Base-by-base conservation (phyloP, 2,797 vertebrate genomes). In the Sebastes matsubarae region DNA sequence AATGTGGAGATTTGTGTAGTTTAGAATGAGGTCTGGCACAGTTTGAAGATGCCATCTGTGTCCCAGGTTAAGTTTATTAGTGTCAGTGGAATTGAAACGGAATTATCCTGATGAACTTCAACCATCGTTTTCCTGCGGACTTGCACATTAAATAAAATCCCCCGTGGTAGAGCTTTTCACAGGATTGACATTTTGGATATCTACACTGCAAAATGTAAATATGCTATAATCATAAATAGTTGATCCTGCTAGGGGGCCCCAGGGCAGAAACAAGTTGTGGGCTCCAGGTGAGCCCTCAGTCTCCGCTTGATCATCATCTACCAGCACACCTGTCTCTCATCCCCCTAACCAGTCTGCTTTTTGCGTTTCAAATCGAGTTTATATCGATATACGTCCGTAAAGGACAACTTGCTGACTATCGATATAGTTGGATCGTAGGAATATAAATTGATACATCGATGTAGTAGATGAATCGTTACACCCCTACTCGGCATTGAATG, bases 1-100 rank as follows among this genome's bases (percentile, higher is more conserved):
- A 68, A 83, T 79, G 80, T 79, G 79, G 60, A 80, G 77, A 78
- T 85, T 85, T 86, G 82, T 78, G 65, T 68, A 18, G 72, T 84
- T 86, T 65, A 73, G 65, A 78, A 77, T n/a, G 70, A 59, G 67
- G 65, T 60, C 54, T 72, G 73, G 72, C 58, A 32, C 24, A 1
- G 58, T 67, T 68, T 46, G 50, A 73, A 72, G 76, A 80, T 78
- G 75, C 83, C 84, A 83, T 83, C 66, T 86, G 88, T 77, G 75
- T 80, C 81, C 68, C 77, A 72, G 78, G 38, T 80, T 75, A 29
- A 8, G 7, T 60, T 69, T 68, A 70, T 75, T 67, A 50, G 16
- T 8, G 73, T 76, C 80, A 68, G 34, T 61, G 60, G 65, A 55
- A 69, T 6, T 38, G 13, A 76, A 79, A 58, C 13, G 36, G 64